These are phyloP conservation scores for Drosophila nr. perissopoda DNA, from an alignment of 2,888 invertebrate genomes.

Conservation along the genomic window DNA sequence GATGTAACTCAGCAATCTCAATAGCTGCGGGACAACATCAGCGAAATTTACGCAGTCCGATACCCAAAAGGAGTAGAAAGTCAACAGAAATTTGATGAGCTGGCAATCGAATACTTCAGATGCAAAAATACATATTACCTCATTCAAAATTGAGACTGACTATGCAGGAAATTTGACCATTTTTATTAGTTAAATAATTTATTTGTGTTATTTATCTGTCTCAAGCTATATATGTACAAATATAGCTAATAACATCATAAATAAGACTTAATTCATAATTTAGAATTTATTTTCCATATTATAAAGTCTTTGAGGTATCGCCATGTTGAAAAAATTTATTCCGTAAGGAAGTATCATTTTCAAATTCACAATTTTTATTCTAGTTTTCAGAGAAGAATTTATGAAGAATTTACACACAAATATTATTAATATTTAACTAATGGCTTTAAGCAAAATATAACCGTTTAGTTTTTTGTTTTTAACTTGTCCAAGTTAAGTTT, in stretches of 20 bases:
- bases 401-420: background rate
- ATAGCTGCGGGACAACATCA: slow-evolving; percentile 69
- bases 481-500: background rate
- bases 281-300: background rate
- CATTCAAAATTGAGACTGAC: background rate
- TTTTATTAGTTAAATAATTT: background rate
- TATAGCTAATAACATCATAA: background rate
- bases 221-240: background rate
- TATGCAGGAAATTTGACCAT: no score
- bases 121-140: background rate
- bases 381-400: background rate
- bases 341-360: background rate
- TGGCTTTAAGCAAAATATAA: background rate
- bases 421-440: background rate
- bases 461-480: background rate
- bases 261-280: background rate
- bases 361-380: background rate
- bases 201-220: background rate
- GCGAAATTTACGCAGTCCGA: slow-evolving; percentile 26
- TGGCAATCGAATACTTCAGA: background rate
- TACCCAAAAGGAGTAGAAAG: slow-evolving; percentile 7
- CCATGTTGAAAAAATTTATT: background rate
- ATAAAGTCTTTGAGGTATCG: background rate
- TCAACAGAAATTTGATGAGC: background rate
- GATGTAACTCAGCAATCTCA: slow-evolving; percentile 69